phyloP scores from a whole-genome alignment of 1,140 invertebrate genomes.

The Drosophila baimaii region DNA sequence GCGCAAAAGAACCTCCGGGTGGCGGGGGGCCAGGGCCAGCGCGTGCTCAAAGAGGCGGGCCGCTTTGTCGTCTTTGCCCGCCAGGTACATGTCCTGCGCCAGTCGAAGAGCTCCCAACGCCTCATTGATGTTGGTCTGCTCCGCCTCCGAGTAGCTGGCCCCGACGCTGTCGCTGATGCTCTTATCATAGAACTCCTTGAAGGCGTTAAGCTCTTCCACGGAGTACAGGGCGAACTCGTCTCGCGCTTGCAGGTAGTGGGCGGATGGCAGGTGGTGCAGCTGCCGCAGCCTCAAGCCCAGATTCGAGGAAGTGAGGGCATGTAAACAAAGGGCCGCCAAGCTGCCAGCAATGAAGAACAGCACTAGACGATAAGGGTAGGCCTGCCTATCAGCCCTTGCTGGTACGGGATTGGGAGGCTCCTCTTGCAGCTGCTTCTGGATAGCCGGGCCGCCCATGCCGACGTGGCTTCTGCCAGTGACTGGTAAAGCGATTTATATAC shows the following conservation, averaged over 20 bases:
- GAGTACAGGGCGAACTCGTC: constrained; percentile 80
- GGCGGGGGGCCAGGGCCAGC: constrained; percentile 93
- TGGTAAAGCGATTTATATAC: not conserved
- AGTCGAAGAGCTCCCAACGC: constrained; percentile 92
- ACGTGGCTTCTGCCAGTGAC: not conserved
- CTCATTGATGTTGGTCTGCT: constrained; percentile 86
- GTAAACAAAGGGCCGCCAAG: constrained; percentile 52
- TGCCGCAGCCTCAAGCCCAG: constrained; percentile 48
- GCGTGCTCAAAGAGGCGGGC: constrained; percentile 95
- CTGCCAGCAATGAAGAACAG: constrained; percentile 66
- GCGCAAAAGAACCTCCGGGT: constrained; percentile 95
- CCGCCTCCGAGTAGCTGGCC: constrained; percentile 48
- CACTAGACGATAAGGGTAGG: constrained; percentile 37
- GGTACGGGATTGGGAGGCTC: not conserved
- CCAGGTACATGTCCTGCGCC: constrained; percentile 92
- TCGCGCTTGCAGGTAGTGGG: constrained; percentile 71
- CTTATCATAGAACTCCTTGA: constrained; percentile 75
- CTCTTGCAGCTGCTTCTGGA: not conserved
- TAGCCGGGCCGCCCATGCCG: constrained; percentile 4
- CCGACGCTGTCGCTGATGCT: constrained; percentile 67
- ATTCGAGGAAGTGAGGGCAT: constrained; percentile 41
- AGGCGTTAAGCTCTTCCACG: constrained; percentile 61
- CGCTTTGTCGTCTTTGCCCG: constrained; percentile 94
- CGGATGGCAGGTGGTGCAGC: constrained; percentile 66
- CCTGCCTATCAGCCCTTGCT: not conserved